phyloP scores from a whole-genome alignment of 2,113 vertebrate species.

The Erythrolamprus reginae region DNA sequence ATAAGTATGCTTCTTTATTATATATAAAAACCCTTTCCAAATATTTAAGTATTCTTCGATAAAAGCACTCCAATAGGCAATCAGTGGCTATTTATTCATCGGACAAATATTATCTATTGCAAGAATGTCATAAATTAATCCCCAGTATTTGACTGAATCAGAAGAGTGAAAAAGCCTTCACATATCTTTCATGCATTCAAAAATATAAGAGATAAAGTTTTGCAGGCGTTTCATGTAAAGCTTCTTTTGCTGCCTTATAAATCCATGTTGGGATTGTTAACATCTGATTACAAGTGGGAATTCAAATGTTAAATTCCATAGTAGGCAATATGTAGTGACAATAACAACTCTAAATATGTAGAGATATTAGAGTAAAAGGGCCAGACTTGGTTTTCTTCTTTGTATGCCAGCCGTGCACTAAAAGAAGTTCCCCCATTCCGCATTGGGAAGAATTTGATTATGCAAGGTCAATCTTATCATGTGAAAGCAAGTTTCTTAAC shows the following conservation, averaged over 20 bases:
- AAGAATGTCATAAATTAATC: neutral
- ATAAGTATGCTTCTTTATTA: neutral
- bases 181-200: neutral
- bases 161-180: neutral
- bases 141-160: neutral
- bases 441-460: neutral
- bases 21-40: neutral
- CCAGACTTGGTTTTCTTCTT: neutral
- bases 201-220: neutral
- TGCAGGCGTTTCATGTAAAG: neutral
- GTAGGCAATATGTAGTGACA: neutral
- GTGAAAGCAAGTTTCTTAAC: neutral
- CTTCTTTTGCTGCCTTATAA: neutral
- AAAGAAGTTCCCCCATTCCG: neutral
- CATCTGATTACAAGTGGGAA: neutral
- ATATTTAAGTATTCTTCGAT: neutral
- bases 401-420: neutral
- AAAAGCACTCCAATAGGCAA: neutral
- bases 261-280: neutral
- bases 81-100: neutral
- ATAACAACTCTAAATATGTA: neutral
- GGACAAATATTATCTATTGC: neutral
- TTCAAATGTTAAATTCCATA: neutral
- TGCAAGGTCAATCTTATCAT: neutral
- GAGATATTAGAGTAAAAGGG: neutral